Evolutionary conservation across 2,797 vertebrate species (phyloP).

Genomic region (Eurystomus glaucurus): DNA sequence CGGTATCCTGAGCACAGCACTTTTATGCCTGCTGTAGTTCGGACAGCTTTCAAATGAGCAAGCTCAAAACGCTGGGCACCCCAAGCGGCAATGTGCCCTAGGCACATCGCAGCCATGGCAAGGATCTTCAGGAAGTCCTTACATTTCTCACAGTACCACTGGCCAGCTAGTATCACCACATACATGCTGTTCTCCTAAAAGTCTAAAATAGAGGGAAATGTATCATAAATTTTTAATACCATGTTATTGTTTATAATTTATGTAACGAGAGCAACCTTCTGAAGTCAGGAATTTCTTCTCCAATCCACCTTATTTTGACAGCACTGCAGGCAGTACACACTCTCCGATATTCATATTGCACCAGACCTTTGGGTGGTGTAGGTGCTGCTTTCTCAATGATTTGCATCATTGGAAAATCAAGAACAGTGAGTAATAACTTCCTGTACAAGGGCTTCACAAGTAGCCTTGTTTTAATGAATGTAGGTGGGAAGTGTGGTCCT

Average conservation of each 20-base stretch:
- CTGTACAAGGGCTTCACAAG: constrained; percentile 10
- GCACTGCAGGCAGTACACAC: background rate
- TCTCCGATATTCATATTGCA: background rate
- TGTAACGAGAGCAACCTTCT: background rate
- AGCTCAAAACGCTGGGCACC: background rate
- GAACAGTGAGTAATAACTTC: constrained; percentile 39
- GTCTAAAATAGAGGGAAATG: background rate
- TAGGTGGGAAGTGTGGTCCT: constrained; percentile 1
- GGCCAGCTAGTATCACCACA: background rate
- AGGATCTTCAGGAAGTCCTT: background rate
- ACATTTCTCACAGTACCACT: background rate
- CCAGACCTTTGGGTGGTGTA: background rate
- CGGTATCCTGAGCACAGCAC: background rate
- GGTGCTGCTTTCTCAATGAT: background rate
- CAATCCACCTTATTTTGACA: background rate
- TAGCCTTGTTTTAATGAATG: constrained; percentile 24
- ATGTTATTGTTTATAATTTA: background rate
- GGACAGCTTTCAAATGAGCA: background rate
- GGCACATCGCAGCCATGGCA: fast-evolving
- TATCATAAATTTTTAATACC: background rate
- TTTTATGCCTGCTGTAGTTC: background rate
- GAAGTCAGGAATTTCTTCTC: background rate
- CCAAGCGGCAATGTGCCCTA: background rate
- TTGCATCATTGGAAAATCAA: constrained; percentile 1
- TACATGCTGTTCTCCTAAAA: background rate